Percentiles rank a stretch among this genome's conserved stretches.
Evolutionary conservation across 2,113 vertebrate species (phyloP).

Genomic region (Vulpes lagopus): DNA sequence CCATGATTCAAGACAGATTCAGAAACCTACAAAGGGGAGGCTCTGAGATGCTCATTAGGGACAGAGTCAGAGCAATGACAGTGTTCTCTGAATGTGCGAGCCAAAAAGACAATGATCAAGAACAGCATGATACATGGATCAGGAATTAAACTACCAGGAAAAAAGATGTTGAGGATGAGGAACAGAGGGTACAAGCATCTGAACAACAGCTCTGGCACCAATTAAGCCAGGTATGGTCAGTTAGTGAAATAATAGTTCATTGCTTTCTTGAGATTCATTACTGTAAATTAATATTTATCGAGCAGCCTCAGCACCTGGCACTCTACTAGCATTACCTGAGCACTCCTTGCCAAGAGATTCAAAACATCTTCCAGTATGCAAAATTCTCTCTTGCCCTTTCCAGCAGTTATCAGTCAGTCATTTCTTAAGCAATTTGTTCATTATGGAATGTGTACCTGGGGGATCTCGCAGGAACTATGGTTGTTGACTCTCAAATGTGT

Average conservation of each 20-base stretch:
- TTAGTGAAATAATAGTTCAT: not conserved
- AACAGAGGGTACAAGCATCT: not conserved
- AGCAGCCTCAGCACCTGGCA: not conserved
- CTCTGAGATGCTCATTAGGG: not conserved
- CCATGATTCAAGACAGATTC: not conserved
- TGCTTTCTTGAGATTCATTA: conserved; percentile 35
- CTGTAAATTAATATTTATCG: conserved; percentile 27
- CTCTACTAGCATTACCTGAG: not conserved
- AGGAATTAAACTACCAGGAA: not conserved
- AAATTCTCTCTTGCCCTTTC: conserved; percentile 32
- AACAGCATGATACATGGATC: not conserved
- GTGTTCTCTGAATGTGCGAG: not conserved
- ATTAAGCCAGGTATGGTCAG: not conserved
- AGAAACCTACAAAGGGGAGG: not conserved
- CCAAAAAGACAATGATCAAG: not conserved
- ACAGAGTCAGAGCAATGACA: not conserved
- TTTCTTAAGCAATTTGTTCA: conserved; percentile 35
- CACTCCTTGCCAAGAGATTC: conserved; percentile 32
- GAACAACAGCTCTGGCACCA: not conserved
- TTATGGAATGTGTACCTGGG: not conserved
- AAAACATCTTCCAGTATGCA: conserved; percentile 6
- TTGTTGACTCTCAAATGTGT: not conserved
- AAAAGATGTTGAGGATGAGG: not conserved
- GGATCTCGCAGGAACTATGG: not conserved
- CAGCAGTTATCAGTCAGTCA: not conserved